Conservation (phyloP, 2,888 invertebrate genomes). For the Bembecia ichneumoniformis region DNA sequence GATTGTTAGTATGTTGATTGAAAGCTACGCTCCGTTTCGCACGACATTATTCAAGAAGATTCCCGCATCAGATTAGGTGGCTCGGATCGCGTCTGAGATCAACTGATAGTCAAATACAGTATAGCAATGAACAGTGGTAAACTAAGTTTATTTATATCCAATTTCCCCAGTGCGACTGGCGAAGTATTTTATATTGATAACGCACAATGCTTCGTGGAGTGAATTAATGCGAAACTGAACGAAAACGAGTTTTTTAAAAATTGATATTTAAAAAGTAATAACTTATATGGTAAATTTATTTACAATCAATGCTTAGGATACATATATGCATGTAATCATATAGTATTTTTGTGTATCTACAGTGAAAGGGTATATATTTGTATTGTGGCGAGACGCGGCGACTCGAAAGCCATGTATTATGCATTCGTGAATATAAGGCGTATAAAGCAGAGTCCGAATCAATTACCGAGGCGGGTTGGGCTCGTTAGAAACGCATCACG, state of each 20-base stretch:
- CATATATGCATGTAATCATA: background rate
- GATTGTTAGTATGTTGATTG: conserved; percentile 46
- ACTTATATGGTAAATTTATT: background rate
- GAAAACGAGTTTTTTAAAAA: conserved; percentile 2
- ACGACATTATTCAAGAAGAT: conserved; percentile 32
- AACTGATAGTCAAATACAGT: background rate
- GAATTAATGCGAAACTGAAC: conserved; percentile 1
- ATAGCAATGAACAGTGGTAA: background rate
- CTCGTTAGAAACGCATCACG: conserved; percentile 73
- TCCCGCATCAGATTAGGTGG: conserved; percentile 14
- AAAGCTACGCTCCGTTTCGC: conserved; percentile 49
- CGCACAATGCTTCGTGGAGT: no score
- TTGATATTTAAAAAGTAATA: no score
- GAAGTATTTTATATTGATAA: no score
- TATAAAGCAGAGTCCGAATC: conserved; percentile 66
- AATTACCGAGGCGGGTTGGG: conserved; percentile 55
- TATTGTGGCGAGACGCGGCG: conserved; percentile 16
- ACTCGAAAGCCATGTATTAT: conserved; percentile 59
- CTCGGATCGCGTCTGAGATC: conserved; percentile 16
- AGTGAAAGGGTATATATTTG: background rate
- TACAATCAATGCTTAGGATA: background rate
- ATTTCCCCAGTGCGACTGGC: no score
- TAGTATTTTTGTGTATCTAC: background rate
- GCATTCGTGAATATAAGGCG: conserved; percentile 69
- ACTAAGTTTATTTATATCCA: background rate